Base-by-base conservation (phyloP, 2,113 vertebrate genomes). In the Protomyctophum bolini region DNA sequence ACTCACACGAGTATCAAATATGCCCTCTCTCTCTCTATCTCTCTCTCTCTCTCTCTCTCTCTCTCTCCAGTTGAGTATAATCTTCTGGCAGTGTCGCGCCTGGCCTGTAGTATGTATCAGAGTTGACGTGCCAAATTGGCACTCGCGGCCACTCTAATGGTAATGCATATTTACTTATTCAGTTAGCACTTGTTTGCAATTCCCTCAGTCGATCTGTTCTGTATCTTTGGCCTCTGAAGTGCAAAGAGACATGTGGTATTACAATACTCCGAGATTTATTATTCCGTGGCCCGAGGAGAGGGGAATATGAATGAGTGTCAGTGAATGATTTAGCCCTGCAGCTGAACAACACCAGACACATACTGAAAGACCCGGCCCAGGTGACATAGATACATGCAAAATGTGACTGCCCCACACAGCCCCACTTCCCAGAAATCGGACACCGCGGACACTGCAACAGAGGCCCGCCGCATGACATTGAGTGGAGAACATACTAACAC, bases 111-210 rank as follows among this genome's bases (percentile, higher is more conserved):
- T 33, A 2, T 70, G 66, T 52, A 73, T 68, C 56, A 66, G 78
- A 57, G 33, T 0, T 70, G 63, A 83, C 10, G 9, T 66, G 82
- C 74, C 80, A 82, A 80, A 82, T 77, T 85, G 80, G 82, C 86
- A 69, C 68, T 59, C 56, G 57, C 65, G 66, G 72, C 58, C 12
- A 63, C 71, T 70, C 72, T 76, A 77, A 83, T 84, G 76, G 71
- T 75, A 75, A 84, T 80, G 76, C 77, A 75, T 81, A 80, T 89
- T 83, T 79, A 79, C 79, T 84, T 76, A 69, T 81, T 81, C 82
- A 83, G 64, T 79, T 73, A 89, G 75, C 73, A 70, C 84, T 84
- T 86, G 82, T 79, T 87, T 89, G 77, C 74, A 85, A 70, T 89
- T 84, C 71, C 63, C 72, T 73, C 70, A 76, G 69, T 86, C 74